Conservation (phyloP, 2,888 invertebrate genomes). For the Odontomyia ornata region DNA sequence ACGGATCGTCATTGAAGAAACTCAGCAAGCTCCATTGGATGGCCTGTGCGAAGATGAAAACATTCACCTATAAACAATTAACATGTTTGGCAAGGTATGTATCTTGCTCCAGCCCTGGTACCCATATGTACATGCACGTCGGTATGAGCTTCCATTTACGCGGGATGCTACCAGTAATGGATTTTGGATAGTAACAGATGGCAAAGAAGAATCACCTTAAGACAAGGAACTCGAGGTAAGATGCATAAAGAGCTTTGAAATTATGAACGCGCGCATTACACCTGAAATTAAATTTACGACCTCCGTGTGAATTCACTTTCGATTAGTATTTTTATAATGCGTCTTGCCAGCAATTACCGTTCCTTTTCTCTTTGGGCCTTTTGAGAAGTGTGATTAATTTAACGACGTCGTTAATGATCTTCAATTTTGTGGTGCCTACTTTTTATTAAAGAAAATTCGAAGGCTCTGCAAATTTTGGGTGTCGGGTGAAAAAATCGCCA, state of each 20-base stretch:
- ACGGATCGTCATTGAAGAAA: no score
- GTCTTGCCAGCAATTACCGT: not conserved
- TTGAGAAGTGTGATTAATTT: not conserved
- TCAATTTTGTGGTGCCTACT: not conserved
- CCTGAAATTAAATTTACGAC: not conserved
- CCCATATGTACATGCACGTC: not conserved
- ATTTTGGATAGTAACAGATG: not conserved
- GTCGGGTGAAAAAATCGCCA: no score
- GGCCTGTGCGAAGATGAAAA: not conserved
- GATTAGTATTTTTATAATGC: not conserved
- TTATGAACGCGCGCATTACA: not conserved
- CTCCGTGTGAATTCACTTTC: conserved; percentile 3
- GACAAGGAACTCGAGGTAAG: not conserved
- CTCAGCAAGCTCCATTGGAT: no score
- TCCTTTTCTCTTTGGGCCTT: not conserved
- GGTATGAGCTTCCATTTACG: not conserved
- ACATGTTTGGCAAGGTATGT: not conserved
- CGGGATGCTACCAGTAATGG: not conserved
- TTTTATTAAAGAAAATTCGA: no score
- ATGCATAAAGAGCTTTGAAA: not conserved
- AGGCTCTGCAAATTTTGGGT: no score
- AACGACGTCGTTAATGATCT: not conserved
- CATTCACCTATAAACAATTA: not conserved
- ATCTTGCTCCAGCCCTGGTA: no score
- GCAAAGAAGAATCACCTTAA: not conserved